phyloP scores from a whole-genome alignment of 2,888 invertebrate species.

The Iselma pallidipennis region DNA sequence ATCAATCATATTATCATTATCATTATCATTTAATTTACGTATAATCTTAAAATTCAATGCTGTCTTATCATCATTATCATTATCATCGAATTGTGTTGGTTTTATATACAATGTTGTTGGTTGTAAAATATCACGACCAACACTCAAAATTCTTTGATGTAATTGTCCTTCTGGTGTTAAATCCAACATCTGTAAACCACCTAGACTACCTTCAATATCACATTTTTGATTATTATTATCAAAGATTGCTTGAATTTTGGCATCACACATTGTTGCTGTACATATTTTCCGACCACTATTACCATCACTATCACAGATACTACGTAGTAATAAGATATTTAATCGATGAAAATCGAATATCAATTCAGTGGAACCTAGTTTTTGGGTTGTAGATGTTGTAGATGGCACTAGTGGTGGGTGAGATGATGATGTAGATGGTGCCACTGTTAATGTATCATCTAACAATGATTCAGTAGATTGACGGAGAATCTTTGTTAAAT shows the following conservation, averaged over 20 bases:
- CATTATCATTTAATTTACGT: constrained; percentile 41
- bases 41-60: constrained; percentile 63
- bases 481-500: no score
- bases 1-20: constrained; percentile 45
- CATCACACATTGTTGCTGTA: constrained; percentile 90
- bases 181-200: constrained; percentile 89
- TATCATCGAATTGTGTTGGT: no score
- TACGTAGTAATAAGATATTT: constrained; percentile 83
- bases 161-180: constrained; percentile 81
- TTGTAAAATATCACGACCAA: constrained; percentile 74
- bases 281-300: constrained; percentile 86
- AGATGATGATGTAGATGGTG: constrained; percentile 6
- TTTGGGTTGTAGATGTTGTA: constrained; percentile 25
- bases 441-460: constrained; percentile 34
- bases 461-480: constrained; percentile 48
- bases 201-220: constrained; percentile 82
- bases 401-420: no score
- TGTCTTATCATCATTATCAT: constrained; percentile 42
- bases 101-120: constrained; percentile 44
- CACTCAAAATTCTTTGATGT: constrained; percentile 84
- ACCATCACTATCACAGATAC: constrained; percentile 72
- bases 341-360: constrained; percentile 92
- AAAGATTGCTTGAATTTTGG: constrained; percentile 83
- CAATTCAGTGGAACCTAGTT: constrained; percentile 74
- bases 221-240: constrained; percentile 56